phyloP scores from a whole-genome alignment of 2,888 invertebrate genomes.

The Agriopis leucophaearia region DNA sequence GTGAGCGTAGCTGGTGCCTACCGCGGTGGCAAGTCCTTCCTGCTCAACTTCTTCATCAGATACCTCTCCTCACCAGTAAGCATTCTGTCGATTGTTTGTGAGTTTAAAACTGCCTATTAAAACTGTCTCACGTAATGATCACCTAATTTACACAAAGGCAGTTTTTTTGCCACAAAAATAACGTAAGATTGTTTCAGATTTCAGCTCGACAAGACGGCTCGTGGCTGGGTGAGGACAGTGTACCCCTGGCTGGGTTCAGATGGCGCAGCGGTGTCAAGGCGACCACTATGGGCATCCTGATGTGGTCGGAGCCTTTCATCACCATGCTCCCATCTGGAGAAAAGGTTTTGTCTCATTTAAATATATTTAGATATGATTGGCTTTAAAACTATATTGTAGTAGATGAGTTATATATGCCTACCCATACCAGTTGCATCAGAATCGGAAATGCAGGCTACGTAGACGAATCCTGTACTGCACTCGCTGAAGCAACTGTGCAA shows the following conservation, averaged over 20 bases:
- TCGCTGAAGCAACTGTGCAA: no score
- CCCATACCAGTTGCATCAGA: no score
- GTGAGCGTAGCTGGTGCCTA: constrained; percentile 54
- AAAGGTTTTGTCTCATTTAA: constrained; percentile 48
- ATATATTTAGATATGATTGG: no score
- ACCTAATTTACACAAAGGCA: not conserved
- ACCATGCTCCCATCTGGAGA: constrained; percentile 75
- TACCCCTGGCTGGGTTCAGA: constrained; percentile 90
- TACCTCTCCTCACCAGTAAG: constrained; percentile 50
- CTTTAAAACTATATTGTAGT: no score
- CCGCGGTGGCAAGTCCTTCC: constrained; percentile 55
- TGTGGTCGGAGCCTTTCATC: constrained; percentile 63
- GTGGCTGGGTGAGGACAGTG: constrained; percentile 35
- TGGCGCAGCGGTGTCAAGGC: constrained; percentile 92
- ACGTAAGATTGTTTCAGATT: constrained; percentile 15
- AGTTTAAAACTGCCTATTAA: not conserved
- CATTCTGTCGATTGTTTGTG: not conserved
- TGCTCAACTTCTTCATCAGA: constrained; percentile 52
- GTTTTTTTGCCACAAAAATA: no score
- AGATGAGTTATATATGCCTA: no score
- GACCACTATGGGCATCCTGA: constrained; percentile 37
- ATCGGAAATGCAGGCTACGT: no score
- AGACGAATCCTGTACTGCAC: no score
- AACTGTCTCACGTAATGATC: not conserved
- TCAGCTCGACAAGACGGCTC: constrained; percentile 38